These are phyloP conservation scores for Oryzias melastigma DNA, from an alignment of 2,113 vertebrate species.

Conservation along the genomic window DNA sequence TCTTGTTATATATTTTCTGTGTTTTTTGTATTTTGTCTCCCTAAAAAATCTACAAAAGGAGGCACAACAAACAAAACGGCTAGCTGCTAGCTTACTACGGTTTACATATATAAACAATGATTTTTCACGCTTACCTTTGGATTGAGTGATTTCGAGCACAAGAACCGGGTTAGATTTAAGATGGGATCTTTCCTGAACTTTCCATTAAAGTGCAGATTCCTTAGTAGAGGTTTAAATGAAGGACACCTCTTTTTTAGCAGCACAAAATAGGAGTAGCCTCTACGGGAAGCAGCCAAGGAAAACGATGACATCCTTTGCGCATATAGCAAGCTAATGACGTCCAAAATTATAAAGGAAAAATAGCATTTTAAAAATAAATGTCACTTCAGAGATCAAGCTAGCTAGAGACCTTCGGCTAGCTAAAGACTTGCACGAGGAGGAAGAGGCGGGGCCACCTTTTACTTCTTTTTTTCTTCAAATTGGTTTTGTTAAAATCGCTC, in stretches of 20 bases:
- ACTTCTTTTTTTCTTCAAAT: too few relatives aligned
- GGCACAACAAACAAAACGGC: too few relatives aligned
- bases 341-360: fast-evolving
- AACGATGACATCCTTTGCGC: constrained; percentile 19
- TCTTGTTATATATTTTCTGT: too few relatives aligned
- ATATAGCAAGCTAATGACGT: background rate
- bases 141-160: constrained; percentile 34
- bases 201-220: background rate
- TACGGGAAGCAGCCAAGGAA: background rate
- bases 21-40: too few relatives aligned
- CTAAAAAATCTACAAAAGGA: too few relatives aligned
- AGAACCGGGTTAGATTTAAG: background rate
- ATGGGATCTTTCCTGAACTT: background rate
- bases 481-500: too few relatives aligned
- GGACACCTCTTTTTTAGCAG: background rate
- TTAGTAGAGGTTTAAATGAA: background rate
- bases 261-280: background rate
- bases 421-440: background rate
- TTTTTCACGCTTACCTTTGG: constrained; percentile 59
- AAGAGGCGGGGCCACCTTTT: background rate
- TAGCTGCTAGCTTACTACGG: too few relatives aligned
- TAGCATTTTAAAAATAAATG: background rate
- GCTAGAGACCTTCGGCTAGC: background rate
- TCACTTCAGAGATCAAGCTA: background rate
- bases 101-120: background rate